Conservation (phyloP, 2,113 vertebrate species). For the Xiphophorus couchianus region DNA sequence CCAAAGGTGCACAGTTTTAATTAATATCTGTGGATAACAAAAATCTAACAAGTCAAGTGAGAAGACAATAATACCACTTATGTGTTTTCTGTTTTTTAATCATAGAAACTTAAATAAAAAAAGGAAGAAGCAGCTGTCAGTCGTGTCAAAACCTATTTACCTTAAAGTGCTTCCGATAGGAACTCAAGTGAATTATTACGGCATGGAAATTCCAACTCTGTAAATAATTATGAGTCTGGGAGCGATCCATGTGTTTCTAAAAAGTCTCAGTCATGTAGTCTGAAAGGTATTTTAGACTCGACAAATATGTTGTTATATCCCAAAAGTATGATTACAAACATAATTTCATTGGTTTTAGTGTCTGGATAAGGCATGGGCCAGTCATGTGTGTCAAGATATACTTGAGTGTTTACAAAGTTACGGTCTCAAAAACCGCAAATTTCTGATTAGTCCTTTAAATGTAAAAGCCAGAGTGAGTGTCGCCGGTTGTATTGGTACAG, state of each 20-base stretch:
- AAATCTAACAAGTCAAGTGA: constrained; percentile 19
- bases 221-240: background rate
- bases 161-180: constrained; percentile 3
- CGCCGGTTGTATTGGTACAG: background rate
- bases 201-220: background rate
- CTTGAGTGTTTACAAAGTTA: background rate
- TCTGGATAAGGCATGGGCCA: background rate
- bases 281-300: background rate
- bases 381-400: too few relatives aligned
- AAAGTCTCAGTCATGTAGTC: constrained; percentile 3
- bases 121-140: constrained; percentile 24
- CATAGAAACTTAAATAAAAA: constrained; percentile 19
- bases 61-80: constrained; percentile 42
- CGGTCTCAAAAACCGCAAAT: background rate
- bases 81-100: constrained; percentile 23
- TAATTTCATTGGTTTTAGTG: background rate
- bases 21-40: constrained; percentile 7
- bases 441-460: background rate
- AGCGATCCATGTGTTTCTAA: background rate
- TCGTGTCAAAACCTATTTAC: constrained; percentile 5
- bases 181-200: background rate
- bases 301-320: background rate
- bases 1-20: constrained; percentile 1
- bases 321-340: background rate
- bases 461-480: too few relatives aligned